phyloP scores from a whole-genome alignment of 2,797 vertebrate genomes.

The Labroides dimidiatus region DNA sequence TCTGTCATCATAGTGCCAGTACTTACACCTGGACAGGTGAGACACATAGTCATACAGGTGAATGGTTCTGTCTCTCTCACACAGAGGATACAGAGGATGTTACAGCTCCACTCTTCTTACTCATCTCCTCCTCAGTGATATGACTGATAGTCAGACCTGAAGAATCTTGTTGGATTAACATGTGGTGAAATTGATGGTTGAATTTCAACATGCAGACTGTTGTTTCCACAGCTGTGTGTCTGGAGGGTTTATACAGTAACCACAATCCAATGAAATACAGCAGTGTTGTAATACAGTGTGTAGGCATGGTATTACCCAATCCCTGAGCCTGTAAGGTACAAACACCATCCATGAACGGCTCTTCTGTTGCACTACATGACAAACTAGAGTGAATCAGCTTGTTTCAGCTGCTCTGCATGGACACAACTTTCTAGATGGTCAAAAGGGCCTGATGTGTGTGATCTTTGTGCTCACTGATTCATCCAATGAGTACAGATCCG shows the following conservation, averaged over 20 bases:
- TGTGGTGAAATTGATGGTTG: neutral
- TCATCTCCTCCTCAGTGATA: neutral
- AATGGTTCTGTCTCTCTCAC: neutral
- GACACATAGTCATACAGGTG: neutral
- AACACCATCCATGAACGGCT: too few species aligned
- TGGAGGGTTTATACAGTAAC: neutral
- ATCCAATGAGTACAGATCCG: too few species aligned
- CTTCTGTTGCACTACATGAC: too few species aligned
- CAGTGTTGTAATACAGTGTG: too few species aligned
- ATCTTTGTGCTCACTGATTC: neutral
- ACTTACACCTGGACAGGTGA: constrained; percentile 88
- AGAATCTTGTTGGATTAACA: neutral
- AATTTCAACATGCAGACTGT: neutral
- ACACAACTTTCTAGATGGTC: too few species aligned
- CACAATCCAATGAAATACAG: neutral
- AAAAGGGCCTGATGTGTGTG: neutral
- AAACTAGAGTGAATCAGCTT: too few species aligned
- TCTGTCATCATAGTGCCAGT: constrained; percentile 96
- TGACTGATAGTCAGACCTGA: neutral
- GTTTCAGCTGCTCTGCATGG: too few species aligned
- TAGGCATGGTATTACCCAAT: too few species aligned
- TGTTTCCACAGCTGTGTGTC: neutral
- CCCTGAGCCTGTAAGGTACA: too few species aligned
- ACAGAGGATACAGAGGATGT: neutral
- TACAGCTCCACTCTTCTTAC: neutral